A percentile compares a stretch with the other conserved stretches of the same genome.
Evolutionary conservation across 2,888 invertebrate genomes (phyloP).

Genomic region (Schrankia costaestrigalis): DNA sequence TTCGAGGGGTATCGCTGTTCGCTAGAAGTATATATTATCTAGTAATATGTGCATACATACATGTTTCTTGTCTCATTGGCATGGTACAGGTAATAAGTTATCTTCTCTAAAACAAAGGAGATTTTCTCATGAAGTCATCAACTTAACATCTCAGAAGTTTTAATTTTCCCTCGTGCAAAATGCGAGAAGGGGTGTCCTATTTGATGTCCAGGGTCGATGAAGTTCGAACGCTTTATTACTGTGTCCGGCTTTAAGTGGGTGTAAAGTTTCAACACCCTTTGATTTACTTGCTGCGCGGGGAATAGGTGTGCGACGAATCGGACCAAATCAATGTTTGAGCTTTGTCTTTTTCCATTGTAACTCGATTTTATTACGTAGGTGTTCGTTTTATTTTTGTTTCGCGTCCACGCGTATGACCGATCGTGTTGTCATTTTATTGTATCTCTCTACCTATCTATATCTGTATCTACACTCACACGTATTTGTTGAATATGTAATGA

Average conservation of each 20-base stretch:
- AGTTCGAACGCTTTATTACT: constrained; percentile 80
- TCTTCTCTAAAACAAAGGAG: too few species aligned
- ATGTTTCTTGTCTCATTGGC: too few species aligned
- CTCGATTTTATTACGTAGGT: constrained; percentile 41
- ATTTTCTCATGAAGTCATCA: constrained; percentile 30
- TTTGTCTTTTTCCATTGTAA: constrained; percentile 54
- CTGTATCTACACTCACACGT: too few species aligned
- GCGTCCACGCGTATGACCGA: constrained; percentile 14
- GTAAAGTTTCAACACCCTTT: constrained; percentile 81
- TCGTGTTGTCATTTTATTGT: constrained; percentile 16
- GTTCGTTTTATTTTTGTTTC: constrained; percentile 42
- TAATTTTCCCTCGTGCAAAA: constrained; percentile 70
- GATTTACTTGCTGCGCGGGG: constrained; percentile 75
- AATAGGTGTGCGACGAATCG: constrained; percentile 63
- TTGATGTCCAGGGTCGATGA: constrained; percentile 76
- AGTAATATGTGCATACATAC: too few species aligned
- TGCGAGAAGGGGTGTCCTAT: constrained; percentile 71
- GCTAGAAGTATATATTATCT: constrained; percentile 13
- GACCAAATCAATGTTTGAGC: constrained; percentile 62
- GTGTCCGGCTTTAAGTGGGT: constrained; percentile 81
- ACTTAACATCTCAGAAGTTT: constrained; percentile 61
- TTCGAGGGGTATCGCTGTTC: constrained; percentile 31
- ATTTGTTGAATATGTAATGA: constrained; percentile 29
- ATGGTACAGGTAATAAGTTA: too few species aligned
- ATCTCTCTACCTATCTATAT: constrained; percentile 2